Evolutionary conservation across 1,140 invertebrate species (phyloP).

Genomic region (Sarcophaga peregrina): DNA sequence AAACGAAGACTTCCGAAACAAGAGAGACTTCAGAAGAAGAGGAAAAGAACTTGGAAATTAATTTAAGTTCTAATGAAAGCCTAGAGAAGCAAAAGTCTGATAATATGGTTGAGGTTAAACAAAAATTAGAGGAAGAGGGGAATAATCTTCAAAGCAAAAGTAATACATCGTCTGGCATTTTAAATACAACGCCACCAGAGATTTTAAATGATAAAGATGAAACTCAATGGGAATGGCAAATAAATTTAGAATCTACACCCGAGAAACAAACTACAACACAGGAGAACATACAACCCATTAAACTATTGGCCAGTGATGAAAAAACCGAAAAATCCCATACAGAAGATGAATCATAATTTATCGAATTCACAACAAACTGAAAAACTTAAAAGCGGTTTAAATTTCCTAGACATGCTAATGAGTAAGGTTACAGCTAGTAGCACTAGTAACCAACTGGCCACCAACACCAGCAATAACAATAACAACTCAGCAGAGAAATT

Average conservation of each 20-base stretch:
- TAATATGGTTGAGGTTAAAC: constrained; percentile 6
- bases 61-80: background rate
- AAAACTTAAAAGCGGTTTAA: constrained; percentile 47
- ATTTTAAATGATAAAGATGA: background rate
- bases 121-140: background rate
- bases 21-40: background rate
- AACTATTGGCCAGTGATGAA: constrained; percentile 38
- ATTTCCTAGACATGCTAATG: constrained; percentile 62
- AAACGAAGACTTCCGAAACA: background rate
- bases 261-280: constrained; percentile 48
- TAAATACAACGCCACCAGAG: background rate
- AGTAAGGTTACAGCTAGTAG: constrained; percentile 54
- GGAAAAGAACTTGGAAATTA: background rate
- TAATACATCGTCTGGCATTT: background rate
- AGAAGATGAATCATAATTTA: constrained; percentile 10
- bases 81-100: constrained; percentile 12
- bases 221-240: constrained; percentile 40
- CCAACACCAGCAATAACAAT: background rate
- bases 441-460: constrained; percentile 14
- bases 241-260: constrained; percentile 42
- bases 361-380: background rate
- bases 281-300: constrained; percentile 28
- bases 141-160: background rate
- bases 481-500: background rate
- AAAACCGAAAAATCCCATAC: constrained; percentile 36